Evolutionary conservation across 2,888 invertebrate genomes (phyloP), one percentile per base, ranked within the genome.

Genomic region (Apodemia duryi): DNA sequence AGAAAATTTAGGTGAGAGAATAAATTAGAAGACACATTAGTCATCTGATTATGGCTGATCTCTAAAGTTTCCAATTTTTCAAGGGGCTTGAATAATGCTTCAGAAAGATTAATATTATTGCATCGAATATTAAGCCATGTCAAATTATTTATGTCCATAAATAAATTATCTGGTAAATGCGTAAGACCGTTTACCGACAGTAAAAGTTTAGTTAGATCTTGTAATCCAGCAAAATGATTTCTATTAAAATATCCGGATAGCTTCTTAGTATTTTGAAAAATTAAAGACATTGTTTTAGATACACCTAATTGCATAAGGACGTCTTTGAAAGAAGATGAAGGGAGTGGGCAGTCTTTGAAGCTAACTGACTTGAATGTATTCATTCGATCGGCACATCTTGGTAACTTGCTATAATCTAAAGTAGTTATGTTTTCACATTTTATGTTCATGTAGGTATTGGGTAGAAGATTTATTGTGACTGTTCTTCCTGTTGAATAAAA

Each of bases 41-140:
- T 90, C 75, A 97, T 85, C 67, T 94, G 92, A 79, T 96, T 96
- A 74, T 93, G 91, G 62, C 94, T 94, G 73, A 96, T 84, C 81
- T 95, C 95, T 64, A 96, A 87, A 65, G 92, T 91, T 71, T 93
- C 91, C 51, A 96, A 83, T 72, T 86, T 93, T 66, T 91, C 88
- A 62, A 94, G 81, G 10, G 92, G 88, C 68, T 91, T 88, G 69
- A 95, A 94, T 32, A 94, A 80, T 71, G 92, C 87, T 67, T 88
- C 88, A 0, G 94, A 93, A 43, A 95, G 78, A 73, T 92, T 91
- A 6, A 94, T 88, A 65, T 93, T 91, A 75, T 94, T 95, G 2
- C 93, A 93, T 67, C 93, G 88, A 72, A 96, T 92, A 74, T 94
- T 94, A 64, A 96, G 79, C 92, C 93, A 93, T 5, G 87, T 93